Conservation (phyloP, 2,113 vertebrate species). For the Bombycilla garrulus region DNA sequence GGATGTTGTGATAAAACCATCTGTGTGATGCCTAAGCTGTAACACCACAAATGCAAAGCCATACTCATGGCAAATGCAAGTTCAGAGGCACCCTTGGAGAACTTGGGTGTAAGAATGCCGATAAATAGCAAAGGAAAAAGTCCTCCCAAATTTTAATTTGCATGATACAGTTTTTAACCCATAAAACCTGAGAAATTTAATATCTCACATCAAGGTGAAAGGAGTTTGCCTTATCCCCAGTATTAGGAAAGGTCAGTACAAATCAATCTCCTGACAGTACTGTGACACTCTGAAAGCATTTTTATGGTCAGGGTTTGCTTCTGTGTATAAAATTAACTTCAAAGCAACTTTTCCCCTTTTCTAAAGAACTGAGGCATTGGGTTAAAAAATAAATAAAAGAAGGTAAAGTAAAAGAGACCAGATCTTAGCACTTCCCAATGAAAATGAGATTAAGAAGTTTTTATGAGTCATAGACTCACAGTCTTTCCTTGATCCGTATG, state of each 20-base stretch:
- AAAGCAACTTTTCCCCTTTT: neutral
- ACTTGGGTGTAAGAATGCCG: neutral
- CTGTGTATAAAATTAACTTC: slow-evolving; percentile 8
- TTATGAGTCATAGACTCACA: neutral
- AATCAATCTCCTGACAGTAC: neutral
- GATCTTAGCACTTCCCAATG: neutral
- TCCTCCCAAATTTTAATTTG: neutral
- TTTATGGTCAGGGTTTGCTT: slow-evolving; percentile 21
- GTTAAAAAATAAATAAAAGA: neutral
- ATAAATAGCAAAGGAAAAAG: neutral
- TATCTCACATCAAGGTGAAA: neutral
- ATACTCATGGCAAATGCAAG: neutral
- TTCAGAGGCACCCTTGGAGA: neutral
- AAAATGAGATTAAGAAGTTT: neutral
- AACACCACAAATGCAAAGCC: neutral
- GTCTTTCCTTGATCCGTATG: neutral
- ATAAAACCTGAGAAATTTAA: neutral
- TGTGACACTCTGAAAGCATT: slow-evolving; percentile 31
- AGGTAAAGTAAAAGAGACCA: neutral
- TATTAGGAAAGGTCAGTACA: neutral
- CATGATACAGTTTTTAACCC: neutral
- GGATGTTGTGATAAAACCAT: neutral
- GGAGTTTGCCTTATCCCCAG: neutral
- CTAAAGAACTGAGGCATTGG: neutral
- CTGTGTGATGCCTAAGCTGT: neutral